A percentile compares a stretch with the other conserved stretches of the same genome.
Conservation (phyloP, 2,113 vertebrate genomes). For the Halichoeres trimaculatus region DNA sequence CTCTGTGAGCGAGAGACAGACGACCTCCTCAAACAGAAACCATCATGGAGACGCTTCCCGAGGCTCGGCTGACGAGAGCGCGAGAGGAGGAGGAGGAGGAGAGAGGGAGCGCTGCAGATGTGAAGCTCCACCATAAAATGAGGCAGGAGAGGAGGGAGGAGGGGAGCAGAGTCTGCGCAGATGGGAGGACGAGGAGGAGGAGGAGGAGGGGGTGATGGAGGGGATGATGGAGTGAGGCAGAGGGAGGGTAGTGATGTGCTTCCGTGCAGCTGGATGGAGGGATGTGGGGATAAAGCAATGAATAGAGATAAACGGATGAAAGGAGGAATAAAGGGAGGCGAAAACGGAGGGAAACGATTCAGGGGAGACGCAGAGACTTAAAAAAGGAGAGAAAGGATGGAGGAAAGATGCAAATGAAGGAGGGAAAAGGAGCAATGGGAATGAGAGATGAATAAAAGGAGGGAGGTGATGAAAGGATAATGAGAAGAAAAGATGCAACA, state of each 20-base stretch:
- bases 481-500: not conserved
- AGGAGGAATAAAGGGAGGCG: not conserved
- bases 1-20: conserved; percentile 30
- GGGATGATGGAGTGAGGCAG: no score
- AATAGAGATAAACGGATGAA: conserved; percentile 2
- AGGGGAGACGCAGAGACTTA: not conserved
- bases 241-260: no score
- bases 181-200: no score
- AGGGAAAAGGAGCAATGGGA: not conserved
- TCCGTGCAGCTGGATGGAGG: conserved; percentile 16
- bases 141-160: conserved; percentile 38
- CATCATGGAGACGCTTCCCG: conserved; percentile 32
- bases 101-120: conserved; percentile 71
- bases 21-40: conserved; percentile 57
- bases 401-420: not conserved
- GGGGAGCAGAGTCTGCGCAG: conserved; percentile 55
- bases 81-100: conserved; percentile 4
- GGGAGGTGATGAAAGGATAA: not conserved
- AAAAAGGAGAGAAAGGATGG: not conserved
- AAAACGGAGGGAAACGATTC: not conserved
- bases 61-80: conserved; percentile 11
- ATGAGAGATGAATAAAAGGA: not conserved
- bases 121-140: conserved; percentile 72
- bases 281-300: not conserved
- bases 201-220: no score